Conservation (phyloP, 2,888 invertebrate genomes). For the Dryococelus australis region DNA sequence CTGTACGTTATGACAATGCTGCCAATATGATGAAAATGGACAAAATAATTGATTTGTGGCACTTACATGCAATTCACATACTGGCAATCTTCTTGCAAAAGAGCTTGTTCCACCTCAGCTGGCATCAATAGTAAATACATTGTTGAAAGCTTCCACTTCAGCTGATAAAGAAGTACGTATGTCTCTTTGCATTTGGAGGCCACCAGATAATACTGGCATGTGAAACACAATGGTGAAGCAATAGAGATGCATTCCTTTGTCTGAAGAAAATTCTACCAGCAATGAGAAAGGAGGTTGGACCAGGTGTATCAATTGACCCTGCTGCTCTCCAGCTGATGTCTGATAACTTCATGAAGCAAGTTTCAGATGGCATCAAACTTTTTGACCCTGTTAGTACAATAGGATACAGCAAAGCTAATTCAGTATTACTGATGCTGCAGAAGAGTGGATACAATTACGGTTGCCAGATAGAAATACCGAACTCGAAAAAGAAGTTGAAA, state of each 20-base stretch:
- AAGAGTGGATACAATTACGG: conserved; percentile 12
- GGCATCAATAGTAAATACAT: no score
- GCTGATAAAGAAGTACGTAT: no score
- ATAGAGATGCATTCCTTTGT: conserved; percentile 27
- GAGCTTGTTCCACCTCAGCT: conserved; percentile 40
- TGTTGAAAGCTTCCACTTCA: no score
- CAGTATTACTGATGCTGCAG: background rate
- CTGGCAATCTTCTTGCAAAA: conserved; percentile 48
- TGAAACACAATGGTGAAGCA: conserved; percentile 29
- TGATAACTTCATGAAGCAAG: conserved; percentile 26
- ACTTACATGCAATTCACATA: conserved; percentile 49
- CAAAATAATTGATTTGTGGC: conserved; percentile 45
- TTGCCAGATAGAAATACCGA: background rate
- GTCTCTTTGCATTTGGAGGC: conserved; percentile 21
- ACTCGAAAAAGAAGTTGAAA: background rate
- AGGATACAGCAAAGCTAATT: background rate
- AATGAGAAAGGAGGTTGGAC: conserved; percentile 11
- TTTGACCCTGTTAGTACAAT: conserved; percentile 27
- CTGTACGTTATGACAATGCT: conserved; percentile 49
- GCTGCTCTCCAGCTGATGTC: background rate
- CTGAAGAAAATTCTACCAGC: conserved; percentile 18
- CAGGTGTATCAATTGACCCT: background rate
- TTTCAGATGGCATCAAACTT: conserved; percentile 16
- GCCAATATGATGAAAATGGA: conserved; percentile 48
- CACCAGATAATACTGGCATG: conserved; percentile 1